phyloP scores from a whole-genome alignment of 2,888 invertebrate species.

The Pegoplata infirma region DNA sequence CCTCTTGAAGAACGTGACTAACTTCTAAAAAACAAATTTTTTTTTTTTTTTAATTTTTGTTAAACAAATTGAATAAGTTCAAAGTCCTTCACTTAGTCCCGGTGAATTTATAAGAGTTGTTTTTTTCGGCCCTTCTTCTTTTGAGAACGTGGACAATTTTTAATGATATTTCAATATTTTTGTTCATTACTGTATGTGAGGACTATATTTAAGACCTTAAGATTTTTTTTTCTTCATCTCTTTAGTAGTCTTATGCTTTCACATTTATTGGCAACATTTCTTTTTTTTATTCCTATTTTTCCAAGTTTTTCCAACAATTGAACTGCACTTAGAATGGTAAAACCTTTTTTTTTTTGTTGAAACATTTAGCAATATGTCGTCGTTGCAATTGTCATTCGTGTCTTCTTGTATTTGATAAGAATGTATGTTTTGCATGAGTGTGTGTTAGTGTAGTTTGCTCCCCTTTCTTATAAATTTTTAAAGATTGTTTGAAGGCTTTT shows the following conservation, averaged over 20 bases:
- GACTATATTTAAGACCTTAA: conserved; percentile 32
- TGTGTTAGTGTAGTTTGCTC: not conserved
- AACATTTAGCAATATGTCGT: conserved; percentile 55
- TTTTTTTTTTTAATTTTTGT: too few relatives aligned
- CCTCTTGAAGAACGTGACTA: too few relatives aligned
- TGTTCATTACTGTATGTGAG: too few relatives aligned
- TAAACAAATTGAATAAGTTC: too few relatives aligned
- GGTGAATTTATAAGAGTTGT: too few relatives aligned
- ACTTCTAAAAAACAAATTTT: too few relatives aligned
- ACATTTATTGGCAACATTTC: conserved; percentile 8
- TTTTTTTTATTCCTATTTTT: not conserved
- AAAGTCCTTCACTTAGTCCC: too few relatives aligned
- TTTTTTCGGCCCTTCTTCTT: too few relatives aligned
- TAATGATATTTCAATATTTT: too few relatives aligned
- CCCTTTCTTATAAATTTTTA: conserved; percentile 10
- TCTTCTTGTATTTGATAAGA: conserved; percentile 2
- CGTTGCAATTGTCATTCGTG: conserved; percentile 56
- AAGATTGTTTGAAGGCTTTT: conserved; percentile 42
- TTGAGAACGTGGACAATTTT: too few relatives aligned
- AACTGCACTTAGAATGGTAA: not conserved
- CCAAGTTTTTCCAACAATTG: not conserved
- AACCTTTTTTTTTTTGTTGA: too few relatives aligned
- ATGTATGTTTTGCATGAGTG: not conserved
- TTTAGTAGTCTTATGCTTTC: conserved; percentile 9
- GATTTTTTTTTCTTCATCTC: conserved; percentile 38